Evolutionary conservation across 2,113 vertebrate species (phyloP), one percentile per base, ranked within the genome.

Genomic region (Asarcornis scutulata): DNA sequence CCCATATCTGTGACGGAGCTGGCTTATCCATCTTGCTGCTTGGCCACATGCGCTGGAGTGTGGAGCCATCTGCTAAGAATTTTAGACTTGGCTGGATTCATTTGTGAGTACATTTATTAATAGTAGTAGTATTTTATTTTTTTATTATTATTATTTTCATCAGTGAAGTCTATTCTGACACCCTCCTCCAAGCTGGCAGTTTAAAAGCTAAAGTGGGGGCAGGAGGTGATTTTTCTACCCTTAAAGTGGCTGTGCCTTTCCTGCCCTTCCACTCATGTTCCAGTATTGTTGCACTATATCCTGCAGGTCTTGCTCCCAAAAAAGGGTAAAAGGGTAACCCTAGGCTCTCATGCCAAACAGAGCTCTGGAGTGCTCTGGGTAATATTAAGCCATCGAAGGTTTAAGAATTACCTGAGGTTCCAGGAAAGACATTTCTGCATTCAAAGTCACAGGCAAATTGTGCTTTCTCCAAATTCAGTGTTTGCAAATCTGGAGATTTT

Each of bases 41-140:
- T 82, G 64, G 64, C 81, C 50, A 8, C 31, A 40, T 92, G 81
- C 92, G 46, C 81, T 73, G 81, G 73, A 80, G 56, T 72, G 29
- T 55, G 62, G 80, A 95, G 76, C 91, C 93, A 91, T 83, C 76
- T 94, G 88, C 87, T 91, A 88, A 87, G 77, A 86, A 80, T 83
- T 93, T 97, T 86, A 87, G 76, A 42, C 38, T 79, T 74, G 55
- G 17, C 31, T 88, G 40, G 38, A 80, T 91, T 93, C 5, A 75
- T 81, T 95, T 77, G 46, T 74, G 71, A 50, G 26, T 58, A 6
- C 84, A 68, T 76, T 87, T 94, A 53, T 95, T 88, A 78, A 55
- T 82, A 91, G 29, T 50, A 17, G 55, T 38, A 68, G 21, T 52
- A 52, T 2, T 96, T n/a, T 12, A 23, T 64, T 71, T 73, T 46